Evolutionary conservation across 2,888 invertebrate species (phyloP).

Genomic region (Pheosia gnoma): DNA sequence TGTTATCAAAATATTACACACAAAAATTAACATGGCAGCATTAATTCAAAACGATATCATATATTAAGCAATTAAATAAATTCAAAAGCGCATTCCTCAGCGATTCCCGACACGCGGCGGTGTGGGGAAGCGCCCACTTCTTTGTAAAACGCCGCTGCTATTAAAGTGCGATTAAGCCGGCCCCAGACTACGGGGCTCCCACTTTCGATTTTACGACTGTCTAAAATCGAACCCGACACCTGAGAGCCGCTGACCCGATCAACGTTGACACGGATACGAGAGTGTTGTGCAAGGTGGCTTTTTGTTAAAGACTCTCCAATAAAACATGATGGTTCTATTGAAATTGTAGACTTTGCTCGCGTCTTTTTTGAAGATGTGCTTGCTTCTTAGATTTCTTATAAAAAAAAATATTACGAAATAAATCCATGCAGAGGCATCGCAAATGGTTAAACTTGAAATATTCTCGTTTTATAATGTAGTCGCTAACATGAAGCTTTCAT

Average conservation of each 20-base stretch:
- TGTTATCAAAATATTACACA: background rate
- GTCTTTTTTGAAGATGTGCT: background rate
- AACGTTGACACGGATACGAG: conserved; percentile 35
- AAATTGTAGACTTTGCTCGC: background rate
- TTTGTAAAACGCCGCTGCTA: conserved; percentile 76
- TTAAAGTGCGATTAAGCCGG: conserved; percentile 75
- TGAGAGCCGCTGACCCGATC: conserved; percentile 32
- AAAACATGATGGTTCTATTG: background rate
- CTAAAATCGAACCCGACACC: conserved; percentile 52
- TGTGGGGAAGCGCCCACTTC: conserved; percentile 50
- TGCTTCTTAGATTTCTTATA: background rate
- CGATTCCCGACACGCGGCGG: conserved; percentile 36
- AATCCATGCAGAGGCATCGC: no score
- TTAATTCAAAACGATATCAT: conserved; percentile 21
- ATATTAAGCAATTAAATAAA: conserved; percentile 40
- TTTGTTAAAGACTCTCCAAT: background rate
- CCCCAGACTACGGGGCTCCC: conserved; percentile 71
- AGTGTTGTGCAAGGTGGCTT: conserved; percentile 12
- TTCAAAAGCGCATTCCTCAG: conserved; percentile 28
- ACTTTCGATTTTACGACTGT: conserved; percentile 79
- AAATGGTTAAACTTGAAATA: no score
- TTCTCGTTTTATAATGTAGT: no score
- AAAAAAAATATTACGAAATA: no score
- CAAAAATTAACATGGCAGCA: background rate
- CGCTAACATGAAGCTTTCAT: no score